Evolutionary conservation across 2,113 vertebrate genomes (phyloP), one percentile per base, ranked within the genome.

Genomic region (Gnathonemus echidnorhynchus): DNA sequence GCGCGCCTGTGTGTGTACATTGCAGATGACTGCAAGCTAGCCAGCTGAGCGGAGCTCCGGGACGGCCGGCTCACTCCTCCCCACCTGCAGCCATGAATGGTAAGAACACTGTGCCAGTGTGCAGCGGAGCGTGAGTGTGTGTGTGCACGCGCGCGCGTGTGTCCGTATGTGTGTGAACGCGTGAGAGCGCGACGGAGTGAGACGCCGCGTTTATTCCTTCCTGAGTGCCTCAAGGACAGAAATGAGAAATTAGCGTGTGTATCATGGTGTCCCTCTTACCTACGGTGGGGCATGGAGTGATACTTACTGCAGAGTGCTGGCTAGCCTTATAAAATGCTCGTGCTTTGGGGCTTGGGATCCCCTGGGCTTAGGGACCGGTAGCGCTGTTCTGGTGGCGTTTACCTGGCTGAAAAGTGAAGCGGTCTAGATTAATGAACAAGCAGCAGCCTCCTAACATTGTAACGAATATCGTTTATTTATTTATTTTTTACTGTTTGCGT

Each of bases 21-120:
- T 94, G 92, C 95, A 96, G 95, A 96, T 96, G 95, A 94, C 92
- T 93, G 92, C 92, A 92, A 93, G 95, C 93, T 89, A 89, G 92
- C 93, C 93, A 90, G 92, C 94, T 93, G 93, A 94, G 93, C 86
- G 86, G 86, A 94, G 94, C 94, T 94, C 50, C 39, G 70, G 70
- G 88, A 91, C 92, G 90, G 48, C 50, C 92, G 90, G 48, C 50
- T 27, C 86, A 39, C 86, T 87, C 49, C 86, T 53, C 31, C 31
- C 86, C 86, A 95, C 95, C 95, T 95, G 95, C 95, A 95, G 93
- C 92, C 95, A 96, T 96, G 95, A 95, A 96, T 93, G 95, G 96
- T 96, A 95, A 95, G 94, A 92, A 91, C 89, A 89, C 52, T 77
- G 27, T 31, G 45, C 21, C 31, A 77, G 62, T 77, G 52, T 88